phyloP scores from a whole-genome alignment of 1,140 invertebrate genomes.

The Brevipalpus yothersi region DNA sequence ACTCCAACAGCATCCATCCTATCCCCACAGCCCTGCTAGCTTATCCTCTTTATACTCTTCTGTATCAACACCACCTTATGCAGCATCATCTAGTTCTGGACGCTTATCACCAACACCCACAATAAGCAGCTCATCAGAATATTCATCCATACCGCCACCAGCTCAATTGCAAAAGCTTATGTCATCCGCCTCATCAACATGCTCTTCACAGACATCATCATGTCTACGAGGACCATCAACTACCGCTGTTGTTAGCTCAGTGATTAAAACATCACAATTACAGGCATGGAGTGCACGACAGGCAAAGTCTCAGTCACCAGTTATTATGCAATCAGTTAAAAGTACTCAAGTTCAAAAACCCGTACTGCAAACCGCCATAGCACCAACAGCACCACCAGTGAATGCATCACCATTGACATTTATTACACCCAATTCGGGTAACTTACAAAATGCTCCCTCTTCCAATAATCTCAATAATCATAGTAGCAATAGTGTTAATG shows the following conservation, averaged over 20 bases:
- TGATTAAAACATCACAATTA: conserved; percentile 12
- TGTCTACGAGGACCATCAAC: conserved; percentile 2
- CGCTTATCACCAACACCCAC: conserved; percentile 13
- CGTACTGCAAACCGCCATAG: conserved; percentile 69
- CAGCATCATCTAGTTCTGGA: conserved; percentile 28
- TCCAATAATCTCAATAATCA: neutral
- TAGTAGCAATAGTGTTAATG: no score
- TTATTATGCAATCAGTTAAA: conserved; percentile 87
- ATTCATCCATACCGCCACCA: conserved; percentile 27
- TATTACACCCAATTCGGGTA: neutral
- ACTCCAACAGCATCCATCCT: conserved; percentile 27
- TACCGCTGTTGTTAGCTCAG: conserved; percentile 3
- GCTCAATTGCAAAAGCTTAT: conserved; percentile 41
- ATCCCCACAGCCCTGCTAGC: conserved; percentile 15
- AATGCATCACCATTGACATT: neutral
- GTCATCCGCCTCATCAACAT: conserved; percentile 9
- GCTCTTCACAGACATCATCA: conserved; percentile 4
- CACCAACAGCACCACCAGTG: conserved; percentile 31
- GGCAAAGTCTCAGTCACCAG: conserved; percentile 33
- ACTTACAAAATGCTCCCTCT: neutral
- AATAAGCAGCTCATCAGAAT: conserved; percentile 34
- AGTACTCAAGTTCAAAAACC: conserved; percentile 67
- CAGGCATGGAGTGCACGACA: conserved; percentile 29
- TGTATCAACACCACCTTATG: conserved; percentile 39
- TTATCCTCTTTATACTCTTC: conserved; percentile 10